Evolutionary conservation across 92 coral and sea anemone genomes (phyloP).

Genomic region (Bergia puertoricense): DNA sequence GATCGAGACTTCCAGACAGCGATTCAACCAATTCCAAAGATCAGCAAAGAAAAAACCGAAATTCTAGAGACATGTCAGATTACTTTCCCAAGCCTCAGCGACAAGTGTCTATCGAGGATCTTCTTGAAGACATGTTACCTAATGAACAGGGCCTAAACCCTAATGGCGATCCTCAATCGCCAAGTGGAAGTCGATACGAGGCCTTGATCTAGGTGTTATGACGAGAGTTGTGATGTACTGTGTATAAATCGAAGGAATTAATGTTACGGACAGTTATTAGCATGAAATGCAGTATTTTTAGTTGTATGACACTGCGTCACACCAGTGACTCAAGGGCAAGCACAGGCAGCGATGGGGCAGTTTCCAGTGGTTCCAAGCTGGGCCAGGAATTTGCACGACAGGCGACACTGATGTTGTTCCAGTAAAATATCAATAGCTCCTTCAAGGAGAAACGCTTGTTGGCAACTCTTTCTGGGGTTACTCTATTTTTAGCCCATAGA

Average conservation of each 20-base stretch:
- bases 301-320: too few species aligned
- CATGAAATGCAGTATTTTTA: neutral
- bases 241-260: neutral
- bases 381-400: too few species aligned
- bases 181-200: constrained; percentile 20
- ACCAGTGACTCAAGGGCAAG: too few species aligned
- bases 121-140: constrained; percentile 74
- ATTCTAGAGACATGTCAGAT: constrained; percentile 28
- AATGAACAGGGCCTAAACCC: constrained; percentile 4
- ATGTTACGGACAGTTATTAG: neutral
- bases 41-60: constrained; percentile 28
- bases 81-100: constrained; percentile 66
- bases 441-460: too few species aligned
- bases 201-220: constrained; percentile 18
- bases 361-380: too few species aligned
- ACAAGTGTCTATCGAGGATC: constrained; percentile 65
- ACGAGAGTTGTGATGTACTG: neutral
- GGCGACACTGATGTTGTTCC: too few species aligned
- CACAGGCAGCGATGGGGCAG: too few species aligned
- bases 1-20: neutral
- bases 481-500: too few species aligned
- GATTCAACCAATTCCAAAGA: neutral
- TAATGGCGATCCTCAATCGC: constrained; percentile 22
- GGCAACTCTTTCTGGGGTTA: too few species aligned
- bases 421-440: too few species aligned